These are phyloP conservation scores for Xenopus laevis DNA, from an alignment of 2,113 vertebrate genomes.

Conservation along the genomic window DNA sequence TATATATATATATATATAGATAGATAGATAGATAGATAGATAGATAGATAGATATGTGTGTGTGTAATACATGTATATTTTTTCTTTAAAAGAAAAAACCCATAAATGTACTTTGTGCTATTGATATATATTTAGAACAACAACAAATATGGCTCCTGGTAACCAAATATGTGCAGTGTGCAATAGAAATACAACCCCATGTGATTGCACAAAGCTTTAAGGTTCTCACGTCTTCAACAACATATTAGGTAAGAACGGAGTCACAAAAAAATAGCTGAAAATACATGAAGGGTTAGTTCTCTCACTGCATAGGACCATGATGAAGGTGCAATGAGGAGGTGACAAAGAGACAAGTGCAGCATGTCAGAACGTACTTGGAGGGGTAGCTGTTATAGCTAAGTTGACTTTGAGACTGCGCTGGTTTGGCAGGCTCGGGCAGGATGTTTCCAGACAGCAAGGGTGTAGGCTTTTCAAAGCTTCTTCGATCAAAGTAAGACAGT, in stretches of 20 bases:
- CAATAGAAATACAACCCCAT: slow-evolving; percentile 20
- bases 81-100: too few relatives aligned
- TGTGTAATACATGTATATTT: too few relatives aligned
- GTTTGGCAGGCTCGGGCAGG: slow-evolving; percentile 78
- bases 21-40: too few relatives aligned
- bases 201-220: slow-evolving; percentile 24
- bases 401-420: slow-evolving; percentile 73
- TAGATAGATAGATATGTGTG: too few relatives aligned
- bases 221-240: slow-evolving; percentile 12
- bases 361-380: slow-evolving; percentile 72
- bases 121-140: background rate
- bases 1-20: too few relatives aligned
- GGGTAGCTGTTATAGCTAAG: slow-evolving; percentile 75
- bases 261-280: slow-evolving; percentile 21
- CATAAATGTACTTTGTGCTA: too few relatives aligned
- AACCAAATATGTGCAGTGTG: slow-evolving; percentile 26
- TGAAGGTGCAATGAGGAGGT: slow-evolving; percentile 5
- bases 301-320: slow-evolving; percentile 16
- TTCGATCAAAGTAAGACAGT: slow-evolving; percentile 91
- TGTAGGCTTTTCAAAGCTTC: slow-evolving; percentile 87
- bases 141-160: background rate
- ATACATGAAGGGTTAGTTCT: slow-evolving; percentile 13
- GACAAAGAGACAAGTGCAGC: slow-evolving; percentile 9
- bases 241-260: slow-evolving; percentile 22
- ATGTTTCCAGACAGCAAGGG: slow-evolving; percentile 72